Base-by-base conservation (phyloP, 2,113 vertebrate species). In the Chloebia gouldiae region DNA sequence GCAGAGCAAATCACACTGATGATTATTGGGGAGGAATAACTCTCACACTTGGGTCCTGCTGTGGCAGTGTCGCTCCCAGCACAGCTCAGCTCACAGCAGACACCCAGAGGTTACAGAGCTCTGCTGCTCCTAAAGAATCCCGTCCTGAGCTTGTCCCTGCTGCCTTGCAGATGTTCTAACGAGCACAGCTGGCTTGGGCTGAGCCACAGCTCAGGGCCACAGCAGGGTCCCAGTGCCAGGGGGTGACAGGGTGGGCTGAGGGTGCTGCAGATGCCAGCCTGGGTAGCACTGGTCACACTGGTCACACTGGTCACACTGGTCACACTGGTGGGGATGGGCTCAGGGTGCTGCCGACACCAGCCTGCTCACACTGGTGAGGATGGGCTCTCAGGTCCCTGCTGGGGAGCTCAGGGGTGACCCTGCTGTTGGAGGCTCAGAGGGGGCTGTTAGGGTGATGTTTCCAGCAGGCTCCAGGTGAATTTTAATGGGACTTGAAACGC, bases 341-440 rank as follows among this genome's bases (percentile, higher is more conserved):
- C 18, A 45, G 18, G 44, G 44, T 45, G 19, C 19, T 45, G 44
- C 18, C 9, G 40, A 19, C 18, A 7, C 44, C 44, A 44, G 44
- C 33, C 64, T 50, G 64, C 22, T n/a, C 60, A 12, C 11, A 2
- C 54, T 59, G 56, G 21, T 23, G 40, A 39, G 35, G 63, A 42
- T 30, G 3, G 0, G 13, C 53, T 53, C 69, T 54, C 40, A 24
- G 47, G 7, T 15, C 15, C 3, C 37, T 1, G 2, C 30, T 0
- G 3, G 23, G n/a, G 15, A 49, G 45, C 37, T 53, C 66, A 20
- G 23, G 15, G 24, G 11, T 45, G 31, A 68, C 10, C 27, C 44
- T 63, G 37, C 50, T 76, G 66, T 30, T 1, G 5, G 50, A 27
- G 20, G 35, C 51, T 4, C 0, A 0, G 3, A 63, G 25, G 22